Evolutionary conservation across 2,113 vertebrate species (phyloP), one percentile per base, ranked within the genome.

Genomic region (Vulpes vulpes): DNA sequence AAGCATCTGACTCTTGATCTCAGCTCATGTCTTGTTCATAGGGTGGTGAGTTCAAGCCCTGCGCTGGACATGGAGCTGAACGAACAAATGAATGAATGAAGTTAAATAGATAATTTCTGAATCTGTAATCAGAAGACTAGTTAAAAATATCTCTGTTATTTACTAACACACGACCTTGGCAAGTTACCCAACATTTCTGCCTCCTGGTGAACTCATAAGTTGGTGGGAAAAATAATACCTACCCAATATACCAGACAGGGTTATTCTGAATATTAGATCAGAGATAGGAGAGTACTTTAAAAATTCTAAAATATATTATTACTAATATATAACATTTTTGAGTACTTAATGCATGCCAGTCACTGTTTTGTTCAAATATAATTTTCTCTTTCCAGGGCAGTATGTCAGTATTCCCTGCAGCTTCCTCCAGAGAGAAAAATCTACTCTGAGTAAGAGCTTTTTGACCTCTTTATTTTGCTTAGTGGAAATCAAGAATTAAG

Each of bases 391-490:
- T 65, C 53, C 93, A 99, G 99, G n/a, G 83, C 96, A 55, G 15
- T 90, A 8, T 85, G 85, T 0, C 6, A 16, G 11, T 96, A 74
- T 96, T 60, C 96, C 64, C 55, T 57, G 86, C 84, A 90, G 35
- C 98, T 98, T 85, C 98, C 99, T 53, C 57, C 84, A 59, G 98
- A 98, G 97, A 99, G 87, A 88, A 98, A 94, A 91, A 43, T 98
- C 3, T 93, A 98, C 91, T 97, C 98, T 95, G 99, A 99, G 99
- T 99, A 99, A 99, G 99, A 90, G 78, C 87, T 76, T 95, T 79
- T 76, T 71, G 11, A 69, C 51, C 14, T 62, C 60, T 91, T 79
- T 9, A 19, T 81, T 94, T 92, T 91, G 43, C 82, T 69, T 89
- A 92, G 53, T 38, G 60, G 67, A 78, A 95, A 62, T 87, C 38